These are phyloP conservation scores for Sebastes alutus DNA, from an alignment of 2,797 vertebrate species.

Conservation along the genomic window DNA sequence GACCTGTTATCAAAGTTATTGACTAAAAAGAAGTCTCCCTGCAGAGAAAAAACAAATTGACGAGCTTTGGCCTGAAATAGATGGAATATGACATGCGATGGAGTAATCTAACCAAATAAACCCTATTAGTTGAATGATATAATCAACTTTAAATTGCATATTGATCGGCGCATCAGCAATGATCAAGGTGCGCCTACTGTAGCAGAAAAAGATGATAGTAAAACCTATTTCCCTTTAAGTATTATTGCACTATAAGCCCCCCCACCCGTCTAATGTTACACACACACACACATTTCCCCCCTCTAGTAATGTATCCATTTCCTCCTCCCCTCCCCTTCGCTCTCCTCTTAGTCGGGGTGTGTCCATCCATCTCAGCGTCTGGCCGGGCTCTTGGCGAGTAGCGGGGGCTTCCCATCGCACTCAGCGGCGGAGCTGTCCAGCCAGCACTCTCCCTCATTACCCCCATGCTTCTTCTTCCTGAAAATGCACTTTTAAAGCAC, in stretches of 20 bases:
- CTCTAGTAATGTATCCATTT: slow-evolving; percentile 74
- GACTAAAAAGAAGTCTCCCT: neutral
- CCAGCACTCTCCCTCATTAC: slow-evolving; percentile 88
- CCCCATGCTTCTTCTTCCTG: slow-evolving; percentile 90
- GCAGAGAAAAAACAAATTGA: slow-evolving; percentile 17
- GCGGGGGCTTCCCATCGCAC: slow-evolving; percentile 74
- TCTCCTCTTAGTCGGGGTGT: slow-evolving; percentile 57
- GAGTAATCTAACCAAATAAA: slow-evolving; percentile 35
- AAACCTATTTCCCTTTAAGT: slow-evolving; percentile 56
- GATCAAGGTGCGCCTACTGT: slow-evolving; percentile 31
- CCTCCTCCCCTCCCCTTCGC: slow-evolving; percentile 17
- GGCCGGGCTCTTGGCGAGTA: slow-evolving; percentile 34
- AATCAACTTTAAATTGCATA: slow-evolving; percentile 50
- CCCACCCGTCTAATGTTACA: slow-evolving; percentile 66
- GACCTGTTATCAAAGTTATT: neutral
- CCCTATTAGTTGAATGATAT: slow-evolving; percentile 31
- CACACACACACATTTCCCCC: slow-evolving; percentile 46
- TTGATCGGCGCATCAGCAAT: slow-evolving; percentile 38
- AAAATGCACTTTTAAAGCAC: slow-evolving; percentile 97
- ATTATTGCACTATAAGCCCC: slow-evolving; percentile 46
- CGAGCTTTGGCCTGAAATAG: slow-evolving; percentile 7
- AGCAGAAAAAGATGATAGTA: slow-evolving; percentile 42
- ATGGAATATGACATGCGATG: slow-evolving; percentile 25
- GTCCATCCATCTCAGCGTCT: slow-evolving; percentile 63
- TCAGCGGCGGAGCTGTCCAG: slow-evolving; percentile 76